Evolutionary conservation across 2,797 vertebrate genomes (phyloP).

Genomic region (Manis pentadactyla): DNA sequence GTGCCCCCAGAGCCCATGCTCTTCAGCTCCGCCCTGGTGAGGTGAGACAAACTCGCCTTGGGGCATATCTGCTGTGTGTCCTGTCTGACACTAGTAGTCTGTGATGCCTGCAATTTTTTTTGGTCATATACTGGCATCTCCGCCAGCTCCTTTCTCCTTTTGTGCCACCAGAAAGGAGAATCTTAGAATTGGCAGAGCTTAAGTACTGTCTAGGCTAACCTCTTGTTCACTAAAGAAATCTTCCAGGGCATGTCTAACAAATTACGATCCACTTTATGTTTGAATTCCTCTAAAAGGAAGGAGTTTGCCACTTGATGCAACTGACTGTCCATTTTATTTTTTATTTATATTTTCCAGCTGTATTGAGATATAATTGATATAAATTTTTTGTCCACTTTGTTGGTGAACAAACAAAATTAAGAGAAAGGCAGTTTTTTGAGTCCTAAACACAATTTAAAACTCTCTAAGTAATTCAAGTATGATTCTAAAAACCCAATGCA

Average conservation of each 20-base stretch:
- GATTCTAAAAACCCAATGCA: not conserved
- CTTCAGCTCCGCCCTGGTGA: not conserved
- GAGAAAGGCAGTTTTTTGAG: not conserved
- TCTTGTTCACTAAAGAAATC: not conserved
- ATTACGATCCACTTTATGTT: not conserved
- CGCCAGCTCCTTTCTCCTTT: not conserved
- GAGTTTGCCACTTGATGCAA: not conserved
- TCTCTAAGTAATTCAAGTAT: conserved; percentile 6
- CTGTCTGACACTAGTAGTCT: not conserved
- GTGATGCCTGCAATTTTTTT: not conserved
- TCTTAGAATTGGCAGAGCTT: not conserved
- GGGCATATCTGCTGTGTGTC: not conserved
- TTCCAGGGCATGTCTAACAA: not conserved
- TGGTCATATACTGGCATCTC: not conserved
- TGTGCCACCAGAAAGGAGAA: not conserved
- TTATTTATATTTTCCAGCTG: not conserved
- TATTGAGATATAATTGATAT: not conserved
- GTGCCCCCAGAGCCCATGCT: not conserved
- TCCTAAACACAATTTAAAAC: conserved; percentile 26
- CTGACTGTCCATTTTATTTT: not conserved
- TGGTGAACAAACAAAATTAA: conserved; percentile 19
- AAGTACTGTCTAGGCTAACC: not conserved
- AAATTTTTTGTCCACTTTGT: not conserved
- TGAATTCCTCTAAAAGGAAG: not conserved
- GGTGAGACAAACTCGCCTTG: not conserved